These are phyloP conservation scores for Peromyscus aztecus DNA, from an alignment of 2,797 vertebrate genomes.

Conservation along the genomic window DNA sequence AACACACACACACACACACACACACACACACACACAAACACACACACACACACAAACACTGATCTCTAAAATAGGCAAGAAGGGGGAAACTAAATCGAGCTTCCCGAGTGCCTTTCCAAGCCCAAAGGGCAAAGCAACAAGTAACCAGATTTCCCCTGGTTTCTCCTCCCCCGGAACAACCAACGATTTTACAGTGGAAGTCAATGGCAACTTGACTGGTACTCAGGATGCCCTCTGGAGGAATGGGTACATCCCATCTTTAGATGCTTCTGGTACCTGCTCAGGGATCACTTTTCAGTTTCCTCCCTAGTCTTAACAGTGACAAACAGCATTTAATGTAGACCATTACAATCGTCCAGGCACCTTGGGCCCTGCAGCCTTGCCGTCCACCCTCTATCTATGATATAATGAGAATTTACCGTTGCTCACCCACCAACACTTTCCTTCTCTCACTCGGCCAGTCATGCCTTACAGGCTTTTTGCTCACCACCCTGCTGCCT, in stretches of 20 bases:
- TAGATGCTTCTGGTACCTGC: neutral
- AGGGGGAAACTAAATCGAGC: neutral
- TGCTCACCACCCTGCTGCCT: neutral
- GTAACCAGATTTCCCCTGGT: conserved; percentile 25
- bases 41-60: neutral
- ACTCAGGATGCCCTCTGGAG: neutral
- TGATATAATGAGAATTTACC: conserved; percentile 30
- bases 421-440: neutral
- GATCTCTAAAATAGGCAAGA: conserved; percentile 6
- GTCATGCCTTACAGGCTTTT: neutral
- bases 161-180: conserved; percentile 34
- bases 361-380: conserved; percentile 4
- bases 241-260: neutral
- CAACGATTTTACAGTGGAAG: conserved; percentile 22
- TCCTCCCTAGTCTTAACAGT: conserved; percentile 40
- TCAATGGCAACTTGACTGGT: neutral
- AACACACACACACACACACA: neutral
- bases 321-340: conserved; percentile 31
- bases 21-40: no score
- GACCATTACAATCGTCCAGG: conserved; percentile 43
- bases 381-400: neutral
- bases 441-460: neutral
- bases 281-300: conserved; percentile 20
- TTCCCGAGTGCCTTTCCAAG: conserved; percentile 45
- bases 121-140: conserved; percentile 24